Percentiles rank a stretch among this genome's conserved stretches.
phyloP scores from a whole-genome alignment of 1,140 invertebrate genomes.

The Sarcophaga bullata region DNA sequence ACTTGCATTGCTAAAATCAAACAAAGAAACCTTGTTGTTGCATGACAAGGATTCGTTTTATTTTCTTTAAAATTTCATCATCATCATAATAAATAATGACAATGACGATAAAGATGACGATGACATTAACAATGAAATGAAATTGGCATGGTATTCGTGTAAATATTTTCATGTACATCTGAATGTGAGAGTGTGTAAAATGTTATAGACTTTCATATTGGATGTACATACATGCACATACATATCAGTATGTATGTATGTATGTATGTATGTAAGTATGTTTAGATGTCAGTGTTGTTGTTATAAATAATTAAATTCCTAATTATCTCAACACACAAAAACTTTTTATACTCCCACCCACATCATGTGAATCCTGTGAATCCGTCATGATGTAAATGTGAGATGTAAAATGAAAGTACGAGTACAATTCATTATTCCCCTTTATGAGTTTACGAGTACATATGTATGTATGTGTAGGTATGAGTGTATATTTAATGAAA shows the following conservation, averaged over 20 bases:
- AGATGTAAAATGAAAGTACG: background rate
- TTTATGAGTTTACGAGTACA: background rate
- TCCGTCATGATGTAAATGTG: background rate
- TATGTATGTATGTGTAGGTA: background rate
- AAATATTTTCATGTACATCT: no score
- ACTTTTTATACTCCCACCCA: slow-evolving; percentile 43
- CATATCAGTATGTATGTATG: background rate
- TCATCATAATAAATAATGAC: background rate
- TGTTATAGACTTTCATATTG: no score
- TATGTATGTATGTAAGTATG: background rate
- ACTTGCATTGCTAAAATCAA: no score
- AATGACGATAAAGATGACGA: no score
- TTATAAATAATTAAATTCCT: slow-evolving; percentile 65
- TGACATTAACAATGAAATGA: background rate
- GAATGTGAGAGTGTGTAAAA: no score
- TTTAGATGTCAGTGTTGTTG: slow-evolving; percentile 27
- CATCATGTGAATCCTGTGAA: slow-evolving; percentile 32
- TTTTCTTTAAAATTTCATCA: slow-evolving; percentile 11
- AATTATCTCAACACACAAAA: slow-evolving; percentile 57
- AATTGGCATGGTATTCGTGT: no score
- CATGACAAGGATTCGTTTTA: background rate
- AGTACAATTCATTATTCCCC: background rate
- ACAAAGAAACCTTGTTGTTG: no score
- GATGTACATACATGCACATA: no score
- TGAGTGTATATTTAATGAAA: slow-evolving; percentile 29